These are phyloP conservation scores for Hemistola chrysoprasaria DNA, from an alignment of 2,888 invertebrate genomes.

Conservation along the genomic window DNA sequence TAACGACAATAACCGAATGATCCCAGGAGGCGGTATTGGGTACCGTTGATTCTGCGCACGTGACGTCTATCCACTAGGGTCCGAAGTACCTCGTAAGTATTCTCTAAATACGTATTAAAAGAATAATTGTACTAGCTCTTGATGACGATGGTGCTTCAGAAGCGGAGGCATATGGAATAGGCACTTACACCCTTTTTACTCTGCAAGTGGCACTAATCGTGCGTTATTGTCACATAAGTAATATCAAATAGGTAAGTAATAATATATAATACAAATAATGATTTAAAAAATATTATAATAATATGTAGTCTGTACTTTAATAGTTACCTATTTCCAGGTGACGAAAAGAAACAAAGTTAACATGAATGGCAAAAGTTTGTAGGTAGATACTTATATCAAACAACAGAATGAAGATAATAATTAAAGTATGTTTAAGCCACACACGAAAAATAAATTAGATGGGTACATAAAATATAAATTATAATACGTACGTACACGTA, in stretches of 20 bases:
- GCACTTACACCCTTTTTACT: conserved; percentile 39
- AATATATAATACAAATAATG: neutral
- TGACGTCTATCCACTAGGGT: conserved; percentile 41
- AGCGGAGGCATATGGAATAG: conserved; percentile 55
- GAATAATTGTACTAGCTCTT: conserved; percentile 1
- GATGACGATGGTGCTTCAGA: conserved; percentile 17
- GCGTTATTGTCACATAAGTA: conserved; percentile 13
- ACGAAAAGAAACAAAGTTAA: too few relatives aligned
- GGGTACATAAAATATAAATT: too few relatives aligned
- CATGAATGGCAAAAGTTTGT: too few relatives aligned
- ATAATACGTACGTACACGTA: too few relatives aligned
- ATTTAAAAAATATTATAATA: too few relatives aligned
- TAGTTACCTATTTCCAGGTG: too few relatives aligned
- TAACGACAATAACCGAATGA: conserved; percentile 40
- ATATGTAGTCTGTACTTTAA: too few relatives aligned
- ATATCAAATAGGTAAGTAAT: neutral
- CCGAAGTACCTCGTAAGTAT: conserved; percentile 11
- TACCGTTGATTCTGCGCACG: conserved; percentile 56
- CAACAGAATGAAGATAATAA: too few relatives aligned
- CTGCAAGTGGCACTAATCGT: conserved; percentile 26
- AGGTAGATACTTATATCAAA: too few relatives aligned
- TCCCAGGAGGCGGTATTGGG: conserved; percentile 52
- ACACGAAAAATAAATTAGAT: too few relatives aligned
- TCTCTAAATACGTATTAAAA: neutral
- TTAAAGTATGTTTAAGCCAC: too few relatives aligned